Evolutionary conservation across 2,888 invertebrate genomes (phyloP), one percentile per base, ranked within the genome.

Genomic region (Chironomus riparius): DNA sequence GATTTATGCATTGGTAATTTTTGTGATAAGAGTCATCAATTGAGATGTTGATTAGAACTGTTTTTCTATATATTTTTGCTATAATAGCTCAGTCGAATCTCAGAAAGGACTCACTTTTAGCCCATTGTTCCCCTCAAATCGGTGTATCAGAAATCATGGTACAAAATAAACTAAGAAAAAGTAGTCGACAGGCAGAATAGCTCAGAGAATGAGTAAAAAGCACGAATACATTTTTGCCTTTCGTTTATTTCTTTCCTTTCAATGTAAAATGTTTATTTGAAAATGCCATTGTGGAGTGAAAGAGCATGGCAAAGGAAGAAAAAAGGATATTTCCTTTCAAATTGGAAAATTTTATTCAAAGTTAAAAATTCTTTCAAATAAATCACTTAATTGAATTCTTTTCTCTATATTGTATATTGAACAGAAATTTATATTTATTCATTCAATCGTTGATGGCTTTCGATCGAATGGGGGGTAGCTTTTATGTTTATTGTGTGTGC

Each of bases 351-450:
- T 61, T 38, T 73, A 62, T 73, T 73, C 72, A 73, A 73, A 73
- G 72, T 56, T 71, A 56, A 65, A 65, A 62, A 71, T 56, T 73
- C 62, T 21, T 73, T 62, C 22, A 73, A 73, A 73, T 73, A 73
- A 73, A 74, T 74, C 74, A 74, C 74, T 74, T 74, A 74, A 74
- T 74, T 74, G 74, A 74, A 74, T 74, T 74, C 74, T 47, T 73
- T 38, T 47, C 47, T 50, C 22, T 28, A 28, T 61, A 1, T 15
- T 62, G 24, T 24, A 21, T 65, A 68, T 68, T 13, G 38, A 68
- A 38, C 2, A 10, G 68, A 68, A 21, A 47, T 21, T 68, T 65
- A 65, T 38, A 38, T 65, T 24, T 65, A 65, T 65, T 65, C 21
- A 21, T 65, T 21, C 21, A 13, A 65, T 65, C 21, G 65, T 65